Percentiles rank a stretch among this genome's conserved stretches.
These are phyloP conservation scores for Melopsittacus undulatus DNA, from an alignment of 2,797 vertebrate genomes.

Conservation along the genomic window DNA sequence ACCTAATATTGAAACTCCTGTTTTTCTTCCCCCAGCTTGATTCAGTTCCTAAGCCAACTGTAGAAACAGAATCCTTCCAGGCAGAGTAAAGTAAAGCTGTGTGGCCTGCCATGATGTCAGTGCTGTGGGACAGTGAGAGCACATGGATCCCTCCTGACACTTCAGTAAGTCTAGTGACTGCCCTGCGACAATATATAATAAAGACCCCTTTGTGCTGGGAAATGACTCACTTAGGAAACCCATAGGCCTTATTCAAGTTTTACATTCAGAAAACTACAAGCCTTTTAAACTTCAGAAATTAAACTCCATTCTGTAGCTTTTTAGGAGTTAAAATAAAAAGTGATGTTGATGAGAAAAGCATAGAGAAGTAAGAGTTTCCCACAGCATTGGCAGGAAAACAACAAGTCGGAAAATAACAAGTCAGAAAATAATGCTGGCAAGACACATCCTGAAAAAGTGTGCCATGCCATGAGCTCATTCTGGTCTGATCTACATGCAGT, in stretches of 20 bases:
- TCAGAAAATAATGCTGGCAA: background rate
- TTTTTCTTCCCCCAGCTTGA: background rate
- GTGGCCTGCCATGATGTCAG: background rate
- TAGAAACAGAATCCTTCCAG: conserved; percentile 40
- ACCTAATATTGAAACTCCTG: background rate
- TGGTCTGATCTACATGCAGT: background rate
- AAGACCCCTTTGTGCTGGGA: background rate
- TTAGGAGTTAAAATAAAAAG: background rate
- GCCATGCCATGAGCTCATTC: background rate
- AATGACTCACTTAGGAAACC: background rate
- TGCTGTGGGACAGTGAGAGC: background rate
- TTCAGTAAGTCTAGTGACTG: background rate
- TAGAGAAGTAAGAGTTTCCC: background rate
- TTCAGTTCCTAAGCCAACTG: background rate
- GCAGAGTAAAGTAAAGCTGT: background rate
- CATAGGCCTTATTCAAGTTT: background rate
- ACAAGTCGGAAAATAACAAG: background rate
- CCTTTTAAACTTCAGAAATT: background rate
- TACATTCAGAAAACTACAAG: background rate
- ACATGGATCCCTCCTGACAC: background rate
- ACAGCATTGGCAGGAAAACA: background rate
- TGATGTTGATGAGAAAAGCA: background rate
- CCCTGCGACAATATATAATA: background rate
- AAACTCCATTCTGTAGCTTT: background rate
- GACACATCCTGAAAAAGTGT: background rate